Evolutionary conservation across 2,888 invertebrate species (phyloP).

Genomic region (Ptilodon capucinus): DNA sequence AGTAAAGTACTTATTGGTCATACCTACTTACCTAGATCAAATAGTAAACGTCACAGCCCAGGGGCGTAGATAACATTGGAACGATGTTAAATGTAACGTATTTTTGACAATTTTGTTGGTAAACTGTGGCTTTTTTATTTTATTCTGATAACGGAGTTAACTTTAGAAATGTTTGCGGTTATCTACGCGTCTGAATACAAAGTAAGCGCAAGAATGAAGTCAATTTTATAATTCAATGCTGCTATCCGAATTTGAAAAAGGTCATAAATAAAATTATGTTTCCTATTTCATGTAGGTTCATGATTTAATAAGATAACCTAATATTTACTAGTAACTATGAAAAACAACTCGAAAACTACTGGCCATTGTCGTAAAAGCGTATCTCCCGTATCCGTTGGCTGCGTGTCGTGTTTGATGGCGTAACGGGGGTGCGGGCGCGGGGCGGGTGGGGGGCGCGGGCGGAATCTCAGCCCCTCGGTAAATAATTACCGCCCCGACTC

Average conservation of each 20-base stretch:
- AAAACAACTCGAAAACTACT: slow-evolving; percentile 22
- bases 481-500: slow-evolving; percentile 69
- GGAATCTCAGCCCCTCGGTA: slow-evolving; percentile 70
- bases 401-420: slow-evolving; percentile 32
- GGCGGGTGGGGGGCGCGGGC: slow-evolving; percentile 41
- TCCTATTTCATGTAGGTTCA: too few relatives aligned
- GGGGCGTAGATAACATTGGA: neutral
- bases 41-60: neutral
- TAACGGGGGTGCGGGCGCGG: slow-evolving; percentile 32
- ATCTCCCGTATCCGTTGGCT: slow-evolving; percentile 22
- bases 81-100: slow-evolving; percentile 6
- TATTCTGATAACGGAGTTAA: slow-evolving; percentile 10
- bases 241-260: too few relatives aligned
- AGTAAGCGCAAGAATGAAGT: too few relatives aligned
- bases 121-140: slow-evolving; percentile 15
- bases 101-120: slow-evolving; percentile 9
- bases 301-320: slow-evolving; percentile 8
- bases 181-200: slow-evolving; percentile 10
- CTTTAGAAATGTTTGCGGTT: slow-evolving; percentile 11
- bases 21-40: slow-evolving; percentile 6
- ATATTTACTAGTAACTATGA: slow-evolving; percentile 9
- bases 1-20: too few relatives aligned
- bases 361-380: slow-evolving; percentile 27
- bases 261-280: too few relatives aligned
- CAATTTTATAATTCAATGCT: too few relatives aligned